These are phyloP conservation scores for Drosophila repletoides DNA, from an alignment of 1,140 invertebrate species.

Conservation along the genomic window DNA sequence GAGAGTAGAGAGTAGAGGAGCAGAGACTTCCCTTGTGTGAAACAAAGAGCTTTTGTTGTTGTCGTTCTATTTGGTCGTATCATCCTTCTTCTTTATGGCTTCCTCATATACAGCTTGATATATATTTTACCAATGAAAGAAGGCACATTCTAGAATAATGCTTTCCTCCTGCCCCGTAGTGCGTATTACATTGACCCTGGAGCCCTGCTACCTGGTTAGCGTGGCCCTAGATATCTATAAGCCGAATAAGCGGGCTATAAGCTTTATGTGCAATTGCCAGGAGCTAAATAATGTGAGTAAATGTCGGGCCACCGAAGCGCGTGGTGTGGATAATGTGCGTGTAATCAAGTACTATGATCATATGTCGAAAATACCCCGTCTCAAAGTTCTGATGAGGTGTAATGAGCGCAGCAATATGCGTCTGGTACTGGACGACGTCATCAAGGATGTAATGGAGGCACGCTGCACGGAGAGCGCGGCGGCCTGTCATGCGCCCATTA, in stretches of 20 bases:
- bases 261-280: conserved; percentile 50
- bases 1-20: too few relatives aligned
- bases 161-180: conserved; percentile 29
- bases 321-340: not conserved
- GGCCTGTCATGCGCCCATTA: conserved; percentile 6
- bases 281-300: not conserved
- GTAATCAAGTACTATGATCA: conserved; percentile 61
- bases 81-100: too few relatives aligned
- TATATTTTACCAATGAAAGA: too few relatives aligned
- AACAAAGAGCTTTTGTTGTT: too few relatives aligned
- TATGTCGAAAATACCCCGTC: conserved; percentile 48
- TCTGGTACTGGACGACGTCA: conserved; percentile 46
- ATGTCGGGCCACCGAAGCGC: conserved; percentile 25
- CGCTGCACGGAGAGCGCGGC: conserved; percentile 18
- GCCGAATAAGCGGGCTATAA: conserved; percentile 30
- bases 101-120: too few relatives aligned
- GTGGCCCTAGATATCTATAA: conserved; percentile 37
- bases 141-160: too few relatives aligned
- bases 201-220: conserved; percentile 69
- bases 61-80: too few relatives aligned
- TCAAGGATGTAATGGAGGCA: conserved; percentile 36
- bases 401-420: conserved; percentile 30
- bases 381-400: conserved; percentile 40
- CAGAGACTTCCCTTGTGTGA: too few relatives aligned
- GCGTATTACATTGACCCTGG: conserved; percentile 55